Evolutionary conservation across 2,113 vertebrate genomes (phyloP), one percentile per base, ranked within the genome.

Genomic region (Xiphorhynchus elegans): DNA sequence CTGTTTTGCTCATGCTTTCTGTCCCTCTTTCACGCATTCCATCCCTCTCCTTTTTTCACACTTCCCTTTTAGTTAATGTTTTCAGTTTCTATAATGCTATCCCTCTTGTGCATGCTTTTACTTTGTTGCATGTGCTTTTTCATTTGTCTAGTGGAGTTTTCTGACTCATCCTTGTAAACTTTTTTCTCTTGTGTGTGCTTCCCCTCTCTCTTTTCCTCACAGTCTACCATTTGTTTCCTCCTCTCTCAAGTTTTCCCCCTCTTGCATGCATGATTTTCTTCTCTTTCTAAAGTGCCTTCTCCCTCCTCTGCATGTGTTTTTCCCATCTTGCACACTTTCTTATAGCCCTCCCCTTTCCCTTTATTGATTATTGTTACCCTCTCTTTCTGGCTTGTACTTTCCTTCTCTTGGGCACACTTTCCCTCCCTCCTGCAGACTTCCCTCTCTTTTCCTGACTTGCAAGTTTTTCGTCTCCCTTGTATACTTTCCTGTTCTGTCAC

Each of bases 161-260:
- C 13, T 58, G 84, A 26, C n/a, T 52, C 52, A 15, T 23, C 16
- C 28, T 50, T 60, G 17, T 40, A n/a, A 3, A 11, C 10, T 58
- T 62, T 49, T 17, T 16, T 83, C 17, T 55, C 16, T 53, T 49
- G 11, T 46, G 25, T 42, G 29, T 75, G 14, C 4, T 79, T 70
- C 29, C 21, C 16, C 9, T 67, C 20, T 44, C 50, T 63, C 29
- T 63, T 55, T 69, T 19, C 12, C 21, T 60, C 25, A 8, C 8
- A 31, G 16, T 50, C 4, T 49, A 0, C 28, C 3, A 0, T 26
- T 81, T 52, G 3, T 42, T 72, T 47, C 18, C 8, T 52, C 11
- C 7, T 31, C 11, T 55, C 40, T 90, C 11, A 47, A 67, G 13
- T 44, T 75, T 87, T 26, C n/a, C 11, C 20, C 60, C 14, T 9